Conservation (phyloP, 2,113 vertebrate genomes). For the Gobiocypris rarus region DNA sequence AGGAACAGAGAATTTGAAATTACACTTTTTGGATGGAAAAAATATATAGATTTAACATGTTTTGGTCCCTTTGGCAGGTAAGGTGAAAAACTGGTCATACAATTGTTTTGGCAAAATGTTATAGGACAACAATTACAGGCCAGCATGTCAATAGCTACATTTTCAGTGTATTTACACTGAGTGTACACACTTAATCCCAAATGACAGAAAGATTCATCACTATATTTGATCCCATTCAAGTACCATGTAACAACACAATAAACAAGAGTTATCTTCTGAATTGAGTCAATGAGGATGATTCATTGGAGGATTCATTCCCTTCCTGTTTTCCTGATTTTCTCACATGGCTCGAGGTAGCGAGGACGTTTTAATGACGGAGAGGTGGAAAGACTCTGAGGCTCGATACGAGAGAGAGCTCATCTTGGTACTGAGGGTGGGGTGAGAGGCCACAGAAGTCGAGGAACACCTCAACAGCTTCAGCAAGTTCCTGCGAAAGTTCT, state of each 20-base stretch:
- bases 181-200: not conserved
- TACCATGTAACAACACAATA: not conserved
- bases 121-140: not conserved
- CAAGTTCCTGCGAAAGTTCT: slow-evolving; percentile 53
- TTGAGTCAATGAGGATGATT: not conserved
- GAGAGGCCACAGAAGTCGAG: not conserved
- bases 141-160: not conserved
- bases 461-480: slow-evolving; percentile 46
- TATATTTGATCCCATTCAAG: slow-evolving; percentile 13
- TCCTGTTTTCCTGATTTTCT: not conserved
- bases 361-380: slow-evolving; percentile 35
- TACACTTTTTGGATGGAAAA: not conserved
- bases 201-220: not conserved
- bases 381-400: slow-evolving; percentile 21
- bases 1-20: not conserved
- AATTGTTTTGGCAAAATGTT: not conserved
- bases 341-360: slow-evolving; percentile 20
- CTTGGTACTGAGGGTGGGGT: slow-evolving; percentile 50
- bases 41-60: not conserved
- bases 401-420: slow-evolving; percentile 57
- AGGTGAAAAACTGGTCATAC: not conserved
- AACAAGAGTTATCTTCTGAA: slow-evolving; percentile 2
- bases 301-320: not conserved
- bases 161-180: not conserved
- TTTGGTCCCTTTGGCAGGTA: not conserved